Evolutionary conservation across 2,888 invertebrate species (phyloP).

Genomic region (Carabus problematicus): DNA sequence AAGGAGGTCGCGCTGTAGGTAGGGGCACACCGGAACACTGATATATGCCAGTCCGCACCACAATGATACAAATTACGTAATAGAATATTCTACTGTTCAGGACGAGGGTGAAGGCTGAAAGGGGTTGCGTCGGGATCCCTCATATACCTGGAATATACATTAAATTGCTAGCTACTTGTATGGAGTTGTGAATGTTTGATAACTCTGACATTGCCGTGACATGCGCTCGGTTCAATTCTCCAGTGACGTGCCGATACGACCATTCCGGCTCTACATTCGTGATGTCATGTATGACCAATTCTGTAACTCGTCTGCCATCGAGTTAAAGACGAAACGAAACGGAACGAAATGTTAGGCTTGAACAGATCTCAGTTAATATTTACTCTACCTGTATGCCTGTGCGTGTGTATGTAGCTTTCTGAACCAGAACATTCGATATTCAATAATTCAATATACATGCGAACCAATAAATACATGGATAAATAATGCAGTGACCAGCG

Average conservation of each 20-base stretch:
- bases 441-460: no score
- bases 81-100: conserved; percentile 36
- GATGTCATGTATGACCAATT: not conserved
- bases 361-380: no score
- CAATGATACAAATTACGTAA: conserved; percentile 41
- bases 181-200: conserved; percentile 34
- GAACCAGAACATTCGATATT: no score
- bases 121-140: not conserved
- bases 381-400: no score
- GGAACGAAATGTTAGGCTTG: no score
- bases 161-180: conserved; percentile 30
- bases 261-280: not conserved
- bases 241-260: not conserved
- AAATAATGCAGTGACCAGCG: no score
- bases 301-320: not conserved
- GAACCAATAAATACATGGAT: no score
- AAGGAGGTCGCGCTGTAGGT: no score
- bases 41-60: conserved; percentile 14
- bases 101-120: not conserved
- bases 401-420: no score
- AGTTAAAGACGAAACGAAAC: not conserved
- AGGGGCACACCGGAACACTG: not conserved
- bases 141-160: conserved; percentile 37
- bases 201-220: not conserved
- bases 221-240: conserved; percentile 8